Evolutionary conservation across 1,140 invertebrate genomes (phyloP).

Genomic region (Diorhabda elongata): DNA sequence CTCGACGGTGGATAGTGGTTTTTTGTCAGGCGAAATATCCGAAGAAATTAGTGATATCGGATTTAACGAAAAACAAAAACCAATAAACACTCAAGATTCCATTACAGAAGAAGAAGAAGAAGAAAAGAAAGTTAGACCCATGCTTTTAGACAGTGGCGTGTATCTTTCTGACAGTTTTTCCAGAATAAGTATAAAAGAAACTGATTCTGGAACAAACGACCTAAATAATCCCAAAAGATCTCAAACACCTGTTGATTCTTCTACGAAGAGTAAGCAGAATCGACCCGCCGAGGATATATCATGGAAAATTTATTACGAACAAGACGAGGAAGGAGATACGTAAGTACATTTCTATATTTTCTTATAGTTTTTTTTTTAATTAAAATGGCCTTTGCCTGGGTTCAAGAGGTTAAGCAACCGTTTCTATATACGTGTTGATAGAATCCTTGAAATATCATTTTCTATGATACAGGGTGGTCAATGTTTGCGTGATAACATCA

Average conservation of each 20-base stretch:
- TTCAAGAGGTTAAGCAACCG: constrained; percentile 1
- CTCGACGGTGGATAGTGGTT: constrained; percentile 50
- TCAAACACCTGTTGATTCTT: constrained; percentile 30
- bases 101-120: constrained; percentile 19
- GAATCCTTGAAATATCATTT: too few species aligned
- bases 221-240: constrained; percentile 33
- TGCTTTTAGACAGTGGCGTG: constrained; percentile 39
- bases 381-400: constrained; percentile 11
- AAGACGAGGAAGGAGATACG: constrained; percentile 70
- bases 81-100: neutral
- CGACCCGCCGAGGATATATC: constrained; percentile 33
- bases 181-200: constrained; percentile 49
- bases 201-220: constrained; percentile 37
- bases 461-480: too few species aligned
- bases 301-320: constrained; percentile 58
- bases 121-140: constrained; percentile 32
- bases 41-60: constrained; percentile 10
- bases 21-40: constrained; percentile 51
- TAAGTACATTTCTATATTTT: constrained; percentile 50
- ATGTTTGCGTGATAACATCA: too few species aligned
- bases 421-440: neutral
- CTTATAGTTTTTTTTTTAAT: constrained; percentile 20
- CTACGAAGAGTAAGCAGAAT: constrained; percentile 14
- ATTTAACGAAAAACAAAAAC: neutral
- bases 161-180: constrained; percentile 54